phyloP scores from a whole-genome alignment of 1,140 invertebrate genomes.

The Sycobia sp. region DNA sequence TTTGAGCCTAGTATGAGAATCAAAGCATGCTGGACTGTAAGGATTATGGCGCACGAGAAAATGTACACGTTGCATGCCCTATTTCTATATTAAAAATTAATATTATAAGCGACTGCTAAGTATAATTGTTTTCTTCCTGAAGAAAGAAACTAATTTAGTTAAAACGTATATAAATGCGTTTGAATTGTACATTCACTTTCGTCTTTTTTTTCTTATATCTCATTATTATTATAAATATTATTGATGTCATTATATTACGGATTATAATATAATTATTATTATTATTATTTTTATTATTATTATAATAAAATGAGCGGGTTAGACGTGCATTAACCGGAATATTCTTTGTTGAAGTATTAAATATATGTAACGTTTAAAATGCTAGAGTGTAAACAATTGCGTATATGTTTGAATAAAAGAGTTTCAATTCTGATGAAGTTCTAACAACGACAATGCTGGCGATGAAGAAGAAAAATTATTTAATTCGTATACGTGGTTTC shows the following conservation, averaged over 20 bases:
- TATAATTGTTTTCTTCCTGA: slow-evolving; percentile 16
- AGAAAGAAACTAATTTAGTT: slow-evolving; percentile 10
- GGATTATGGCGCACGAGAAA: slow-evolving; percentile 1
- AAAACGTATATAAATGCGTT: slow-evolving; percentile 10
- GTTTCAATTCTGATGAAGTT: too few relatives aligned
- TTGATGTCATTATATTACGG: slow-evolving; percentile 13
- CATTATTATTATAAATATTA: slow-evolving; percentile 28
- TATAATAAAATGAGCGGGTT: slow-evolving; percentile 6
- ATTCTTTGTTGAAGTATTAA: slow-evolving; percentile 49
- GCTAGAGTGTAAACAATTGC: slow-evolving; percentile 28
- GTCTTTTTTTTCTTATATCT: slow-evolving; percentile 22
- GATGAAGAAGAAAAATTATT: slow-evolving; percentile 28
- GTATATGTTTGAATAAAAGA: slow-evolving; percentile 19
- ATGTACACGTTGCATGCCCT: slow-evolving; percentile 14
- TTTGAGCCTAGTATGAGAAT: too few relatives aligned
- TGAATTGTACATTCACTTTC: slow-evolving; percentile 28
- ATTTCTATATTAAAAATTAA: slow-evolving; percentile 12
- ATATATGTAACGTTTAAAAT: slow-evolving; percentile 31
- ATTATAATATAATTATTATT: neutral
- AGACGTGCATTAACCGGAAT: slow-evolving; percentile 30
- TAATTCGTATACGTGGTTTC: slow-evolving; percentile 33
- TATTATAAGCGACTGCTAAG: slow-evolving; percentile 7
- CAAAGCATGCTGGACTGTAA: too few relatives aligned
- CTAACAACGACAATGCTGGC: neutral
- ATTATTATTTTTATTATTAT: slow-evolving; percentile 6